These are phyloP conservation scores for Helicoverpa assulta DNA, from an alignment of 2,888 invertebrate species.

Conservation along the genomic window DNA sequence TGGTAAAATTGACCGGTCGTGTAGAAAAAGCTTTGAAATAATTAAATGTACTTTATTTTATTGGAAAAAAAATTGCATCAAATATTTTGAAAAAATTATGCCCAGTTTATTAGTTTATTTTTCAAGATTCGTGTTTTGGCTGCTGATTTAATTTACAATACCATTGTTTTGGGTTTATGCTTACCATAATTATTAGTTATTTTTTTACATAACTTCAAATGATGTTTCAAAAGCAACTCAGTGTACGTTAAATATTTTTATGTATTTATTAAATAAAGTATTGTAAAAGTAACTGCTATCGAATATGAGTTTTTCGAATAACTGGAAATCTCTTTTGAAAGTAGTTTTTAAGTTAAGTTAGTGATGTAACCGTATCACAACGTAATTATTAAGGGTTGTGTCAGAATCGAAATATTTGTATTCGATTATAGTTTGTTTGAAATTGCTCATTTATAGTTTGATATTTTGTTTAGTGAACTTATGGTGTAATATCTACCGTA, in stretches of 20 bases:
- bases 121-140: neutral
- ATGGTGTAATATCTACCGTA: too few relatives aligned
- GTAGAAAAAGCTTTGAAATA: too few relatives aligned
- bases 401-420: constrained; percentile 43
- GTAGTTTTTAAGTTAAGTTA: constrained; percentile 29
- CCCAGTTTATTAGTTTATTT: neutral
- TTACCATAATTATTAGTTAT: constrained; percentile 2
- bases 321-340: constrained; percentile 39
- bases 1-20: too few relatives aligned
- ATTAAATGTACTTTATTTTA: too few relatives aligned
- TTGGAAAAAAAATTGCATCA: neutral
- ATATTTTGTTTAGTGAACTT: neutral
- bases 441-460: constrained; percentile 4
- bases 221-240: constrained; percentile 14
- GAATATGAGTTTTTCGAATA: constrained; percentile 39
- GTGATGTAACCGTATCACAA: constrained; percentile 24
- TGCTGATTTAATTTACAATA: neutral
- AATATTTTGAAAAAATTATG: neutral
- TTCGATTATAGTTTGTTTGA: constrained; percentile 13
- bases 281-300: constrained; percentile 31
- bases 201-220: constrained; percentile 3
- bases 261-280: constrained; percentile 28
- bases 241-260: constrained; percentile 12
- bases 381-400: constrained; percentile 39
- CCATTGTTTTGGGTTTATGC: neutral